phyloP scores from a whole-genome alignment of 2,797 vertebrate genomes.

The Capromys pilorides region DNA sequence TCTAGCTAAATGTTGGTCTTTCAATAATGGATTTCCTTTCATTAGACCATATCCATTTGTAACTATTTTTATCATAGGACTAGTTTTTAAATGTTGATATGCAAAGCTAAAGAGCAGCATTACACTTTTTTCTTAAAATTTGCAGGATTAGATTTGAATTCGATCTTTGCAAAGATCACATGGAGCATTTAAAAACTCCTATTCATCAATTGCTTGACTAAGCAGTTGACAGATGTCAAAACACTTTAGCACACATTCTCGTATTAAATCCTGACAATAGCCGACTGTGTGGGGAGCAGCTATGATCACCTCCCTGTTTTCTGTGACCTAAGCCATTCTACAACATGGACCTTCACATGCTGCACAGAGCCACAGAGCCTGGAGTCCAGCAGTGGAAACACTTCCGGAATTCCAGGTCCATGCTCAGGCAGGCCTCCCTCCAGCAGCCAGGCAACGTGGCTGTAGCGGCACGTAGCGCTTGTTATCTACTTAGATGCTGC shows the following conservation, averaged over 20 bases:
- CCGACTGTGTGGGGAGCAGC: not conserved
- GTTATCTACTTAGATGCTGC: not conserved
- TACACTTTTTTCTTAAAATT: conserved; percentile 36
- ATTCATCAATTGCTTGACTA: conserved; percentile 30
- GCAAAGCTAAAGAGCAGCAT: not conserved
- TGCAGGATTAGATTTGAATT: conserved; percentile 27
- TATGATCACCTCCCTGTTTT: not conserved
- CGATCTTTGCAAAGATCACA: not conserved
- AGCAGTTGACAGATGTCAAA: conserved; percentile 40
- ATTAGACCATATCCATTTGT: not conserved
- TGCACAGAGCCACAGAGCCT: not conserved
- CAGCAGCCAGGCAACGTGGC: not conserved
- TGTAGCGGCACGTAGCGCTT: not conserved
- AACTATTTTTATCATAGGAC: not conserved
- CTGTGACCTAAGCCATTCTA: not conserved
- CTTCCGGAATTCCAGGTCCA: not conserved
- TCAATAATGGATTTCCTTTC: not conserved
- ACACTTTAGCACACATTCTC: conserved; percentile 10
- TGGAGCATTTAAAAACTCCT: not conserved
- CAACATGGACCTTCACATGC: not conserved
- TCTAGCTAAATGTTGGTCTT: not conserved
- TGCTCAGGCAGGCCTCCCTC: not conserved
- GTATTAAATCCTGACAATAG: not conserved
- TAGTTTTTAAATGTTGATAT: conserved; percentile 16
- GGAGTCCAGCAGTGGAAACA: not conserved